Base-by-base conservation (phyloP, 1,140 invertebrate genomes). In the Brachionus calyciflorus region DNA sequence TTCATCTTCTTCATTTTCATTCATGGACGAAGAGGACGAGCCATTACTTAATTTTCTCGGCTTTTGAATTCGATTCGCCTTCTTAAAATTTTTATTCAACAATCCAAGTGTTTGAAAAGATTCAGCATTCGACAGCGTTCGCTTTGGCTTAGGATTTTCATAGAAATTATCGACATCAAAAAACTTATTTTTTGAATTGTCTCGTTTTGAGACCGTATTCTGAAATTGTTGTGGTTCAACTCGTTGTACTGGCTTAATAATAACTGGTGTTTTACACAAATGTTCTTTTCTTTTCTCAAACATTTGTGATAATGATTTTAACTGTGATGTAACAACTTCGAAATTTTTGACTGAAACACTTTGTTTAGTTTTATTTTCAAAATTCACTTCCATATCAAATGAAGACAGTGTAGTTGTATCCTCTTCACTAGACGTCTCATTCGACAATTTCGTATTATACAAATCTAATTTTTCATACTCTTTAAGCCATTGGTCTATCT, bases 251-350 rank as follows among this genome's bases (percentile, higher is more conserved):
- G 73, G 73, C 7, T 30, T 46, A 24, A 17, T 26, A 10, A 41
- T 46, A 5, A 41, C 24, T 6, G 53, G 17, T 17, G 49, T n/a
- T 17, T 49, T 46, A 12, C 19, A 26, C 19, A 76, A 30, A 21
- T 76, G 73, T 10, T 76, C 73, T 40, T 14, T 33, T 28, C 73
- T 48, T 46, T 76, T 76, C 40, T 76, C 73, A 26, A 55, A 76
- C 49, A 76, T 73, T 37, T 40, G 46, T 6, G 9, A 7, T 3
- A 73, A 37, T 12, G 69, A 51, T 33, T 55, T 49, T 19, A 55
- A 19, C n/a, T 73, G 69, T 17, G 46, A 21, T 21, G 46, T 37
- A 12, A 51, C 28, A n/a, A 73, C 19, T n/a, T 73, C 69, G 26
- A 33, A 73, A 49, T 49, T 51, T 51, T 73, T 73, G 9, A 26